Base-by-base conservation (phyloP, 2,888 invertebrate genomes). In the Gymnocheta viridis region DNA sequence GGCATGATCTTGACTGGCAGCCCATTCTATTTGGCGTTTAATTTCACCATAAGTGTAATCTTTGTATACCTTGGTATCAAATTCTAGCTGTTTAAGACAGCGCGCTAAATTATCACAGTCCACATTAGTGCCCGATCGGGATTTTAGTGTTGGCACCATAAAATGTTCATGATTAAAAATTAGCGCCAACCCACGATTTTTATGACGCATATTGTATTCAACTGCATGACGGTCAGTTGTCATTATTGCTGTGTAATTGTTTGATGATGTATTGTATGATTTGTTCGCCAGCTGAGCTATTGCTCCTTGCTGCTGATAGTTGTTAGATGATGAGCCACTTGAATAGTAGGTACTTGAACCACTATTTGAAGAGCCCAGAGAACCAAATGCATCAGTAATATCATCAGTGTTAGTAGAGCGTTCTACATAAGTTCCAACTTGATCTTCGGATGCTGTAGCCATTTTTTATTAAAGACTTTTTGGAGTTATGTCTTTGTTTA, bases 161-260 rank as follows among this genome's bases (percentile, higher is more conserved):
- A 98, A 98, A 88, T 94, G 93, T 91, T 96, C 96, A 90, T 98
- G 98, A 90, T 98, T 98, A 89, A 98, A 97, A 88, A 98, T 96
- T 38, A 98, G 91, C 2, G 98, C 98, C 88, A 95, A 92, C 29
- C 98, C 98, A 79, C 98, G 94, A 86, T 94, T 93, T 86, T 94
- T 93, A 91, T 98, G 96, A 86, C 94, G 94, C 98, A 98, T 98
- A 87, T 96, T 96, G 91, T 98, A 98, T 90, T 95, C 95, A 0
- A 94, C 93, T 0, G 96, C 95, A 91, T 96, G 95, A 86, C 94
- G 94, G 73, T 94, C 94, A 1, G 94, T 94, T 6, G 95, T 94
- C 95, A 95, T 95, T 85, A 89, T 93, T 88, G 92, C 93, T 10
- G 87, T 86, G 82, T 87, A 88, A 24, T 89, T 90, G 58, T 17